These are phyloP conservation scores for Oxyura jamaicensis DNA, from an alignment of 2,113 vertebrate species.

Conservation along the genomic window DNA sequence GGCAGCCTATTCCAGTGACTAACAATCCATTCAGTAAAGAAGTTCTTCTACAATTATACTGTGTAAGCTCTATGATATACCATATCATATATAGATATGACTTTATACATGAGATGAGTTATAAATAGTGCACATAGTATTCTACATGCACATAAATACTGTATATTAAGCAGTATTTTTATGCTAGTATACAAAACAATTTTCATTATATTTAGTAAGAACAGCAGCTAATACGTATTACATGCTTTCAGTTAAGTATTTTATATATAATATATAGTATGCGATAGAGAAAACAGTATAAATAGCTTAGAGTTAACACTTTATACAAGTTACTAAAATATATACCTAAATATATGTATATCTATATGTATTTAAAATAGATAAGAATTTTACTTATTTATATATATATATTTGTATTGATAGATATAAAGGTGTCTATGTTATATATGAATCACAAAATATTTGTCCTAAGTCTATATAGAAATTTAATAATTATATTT, in stretches of 20 bases:
- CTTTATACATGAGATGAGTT: too few relatives aligned
- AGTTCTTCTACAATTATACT: too few relatives aligned
- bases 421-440: too few relatives aligned
- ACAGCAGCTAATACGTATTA: neutral
- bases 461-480: neutral
- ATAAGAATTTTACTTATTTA: too few relatives aligned
- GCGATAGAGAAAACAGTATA: neutral
- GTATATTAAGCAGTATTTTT: neutral
- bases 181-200: neutral
- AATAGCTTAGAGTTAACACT: too few relatives aligned
- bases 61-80: neutral
- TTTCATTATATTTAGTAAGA: neutral
- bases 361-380: neutral
- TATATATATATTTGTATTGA: too few relatives aligned
- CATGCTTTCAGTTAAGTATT: fast-evolving
- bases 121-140: neutral
- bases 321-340: neutral
- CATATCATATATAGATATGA: too few relatives aligned
- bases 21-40: too few relatives aligned
- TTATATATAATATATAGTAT: neutral
- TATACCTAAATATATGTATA: fast-evolving
- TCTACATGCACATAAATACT: neutral
- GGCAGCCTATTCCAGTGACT: too few relatives aligned
- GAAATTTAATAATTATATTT: neutral
- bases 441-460: too few relatives aligned